phyloP scores from a whole-genome alignment of 2,113 vertebrate genomes.

The Bothrops jararaca region DNA sequence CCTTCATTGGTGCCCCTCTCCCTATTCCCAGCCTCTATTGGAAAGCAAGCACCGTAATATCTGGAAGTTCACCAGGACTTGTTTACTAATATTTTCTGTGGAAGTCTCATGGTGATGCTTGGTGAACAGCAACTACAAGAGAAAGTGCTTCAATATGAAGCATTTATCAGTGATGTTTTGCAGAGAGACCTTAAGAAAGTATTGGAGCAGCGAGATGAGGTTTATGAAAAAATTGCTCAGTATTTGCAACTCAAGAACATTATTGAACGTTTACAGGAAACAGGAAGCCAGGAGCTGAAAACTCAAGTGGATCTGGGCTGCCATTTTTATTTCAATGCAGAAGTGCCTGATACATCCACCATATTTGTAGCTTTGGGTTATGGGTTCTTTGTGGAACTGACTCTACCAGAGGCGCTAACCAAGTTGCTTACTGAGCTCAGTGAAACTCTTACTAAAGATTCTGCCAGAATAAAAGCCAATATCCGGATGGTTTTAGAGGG shows the following conservation, averaged over 20 bases:
- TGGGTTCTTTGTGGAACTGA: conserved; percentile 87
- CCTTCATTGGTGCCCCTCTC: too few relatives aligned
- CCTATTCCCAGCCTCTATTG: too few relatives aligned
- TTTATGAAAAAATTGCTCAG: conserved; percentile 85
- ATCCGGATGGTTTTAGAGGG: too few relatives aligned
- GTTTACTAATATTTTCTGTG: neutral
- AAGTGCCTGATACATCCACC: conserved; percentile 82
- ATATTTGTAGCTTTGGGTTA: conserved; percentile 84
- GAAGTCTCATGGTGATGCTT: neutral
- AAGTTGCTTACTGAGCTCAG: conserved; percentile 81
- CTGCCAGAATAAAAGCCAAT: too few relatives aligned
- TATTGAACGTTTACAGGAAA: conserved; percentile 79
- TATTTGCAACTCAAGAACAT: conserved; percentile 87
- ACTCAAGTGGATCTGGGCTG: conserved; percentile 86
- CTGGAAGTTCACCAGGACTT: too few relatives aligned
- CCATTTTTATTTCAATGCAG: conserved; percentile 85
- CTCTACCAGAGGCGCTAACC: conserved; percentile 78
- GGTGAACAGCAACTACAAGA: conserved; percentile 17
- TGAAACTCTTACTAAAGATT: too few relatives aligned
- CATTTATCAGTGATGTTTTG: conserved; percentile 82
- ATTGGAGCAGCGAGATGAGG: conserved; percentile 80
- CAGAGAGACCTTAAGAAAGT: conserved; percentile 79
- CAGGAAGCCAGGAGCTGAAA: conserved; percentile 71
- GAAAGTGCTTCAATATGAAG: conserved; percentile 82
- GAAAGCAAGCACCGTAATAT: too few relatives aligned